These are phyloP conservation scores for Apamea epomidion DNA, from an alignment of 2,888 invertebrate genomes.

Conservation along the genomic window DNA sequence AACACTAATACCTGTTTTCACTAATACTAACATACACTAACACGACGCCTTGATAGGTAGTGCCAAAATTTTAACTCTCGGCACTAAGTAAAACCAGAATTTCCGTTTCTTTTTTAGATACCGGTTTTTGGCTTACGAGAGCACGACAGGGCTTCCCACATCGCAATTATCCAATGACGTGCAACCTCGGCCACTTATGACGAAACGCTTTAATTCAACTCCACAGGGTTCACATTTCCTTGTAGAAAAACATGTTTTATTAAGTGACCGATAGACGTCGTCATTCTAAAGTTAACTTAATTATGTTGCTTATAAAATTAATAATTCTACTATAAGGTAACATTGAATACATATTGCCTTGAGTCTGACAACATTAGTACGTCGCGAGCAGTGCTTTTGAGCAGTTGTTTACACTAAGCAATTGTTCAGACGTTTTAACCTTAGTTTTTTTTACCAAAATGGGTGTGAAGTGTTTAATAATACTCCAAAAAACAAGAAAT, in stretches of 20 bases:
- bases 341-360: background rate
- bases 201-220: background rate
- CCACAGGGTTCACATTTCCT: slow-evolving; percentile 7
- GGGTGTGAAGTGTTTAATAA: slow-evolving; percentile 63
- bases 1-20: background rate
- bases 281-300: slow-evolving; percentile 20
- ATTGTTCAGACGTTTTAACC: background rate
- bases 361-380: background rate
- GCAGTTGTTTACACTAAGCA: background rate
- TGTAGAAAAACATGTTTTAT: slow-evolving; percentile 1
- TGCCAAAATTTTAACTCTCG: background rate
- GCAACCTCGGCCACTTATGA: background rate
- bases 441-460: slow-evolving; percentile 26
- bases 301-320: background rate
- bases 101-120: too few species aligned
- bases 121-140: background rate
- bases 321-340: slow-evolving; percentile 1
- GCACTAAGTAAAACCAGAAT: background rate
- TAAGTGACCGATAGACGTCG: background rate
- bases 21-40: background rate
- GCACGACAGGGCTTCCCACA: background rate
- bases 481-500: slow-evolving; percentile 56
- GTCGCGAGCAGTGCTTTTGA: background rate
- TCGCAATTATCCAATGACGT: background rate
- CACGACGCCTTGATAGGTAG: background rate